Conservation (phyloP, 30 jellyfish, hydroid and myxozoan genomes). For the Rhopilema esculentum region DNA sequence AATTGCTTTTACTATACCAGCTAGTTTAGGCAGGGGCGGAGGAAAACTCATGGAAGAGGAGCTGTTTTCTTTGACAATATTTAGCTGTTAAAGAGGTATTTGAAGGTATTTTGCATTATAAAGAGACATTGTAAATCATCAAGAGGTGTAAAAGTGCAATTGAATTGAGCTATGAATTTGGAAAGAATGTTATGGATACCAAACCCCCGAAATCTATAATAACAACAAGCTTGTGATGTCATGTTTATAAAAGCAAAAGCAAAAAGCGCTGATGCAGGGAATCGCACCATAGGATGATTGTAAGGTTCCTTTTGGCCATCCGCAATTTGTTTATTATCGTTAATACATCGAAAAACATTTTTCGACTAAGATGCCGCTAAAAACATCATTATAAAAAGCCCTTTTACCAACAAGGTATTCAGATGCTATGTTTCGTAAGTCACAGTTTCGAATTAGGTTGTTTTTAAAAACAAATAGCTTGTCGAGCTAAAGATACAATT, state of each 20-base stretch:
- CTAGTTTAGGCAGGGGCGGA: too few relatives aligned
- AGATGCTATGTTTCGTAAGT: neutral
- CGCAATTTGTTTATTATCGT: neutral
- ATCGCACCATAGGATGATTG: neutral
- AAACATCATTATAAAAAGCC: neutral
- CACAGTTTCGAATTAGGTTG: neutral
- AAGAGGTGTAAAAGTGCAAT: neutral
- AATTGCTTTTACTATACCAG: too few relatives aligned
- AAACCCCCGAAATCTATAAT: neutral
- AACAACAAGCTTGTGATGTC: neutral
- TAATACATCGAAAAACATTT: neutral
- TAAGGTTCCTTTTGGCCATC: neutral
- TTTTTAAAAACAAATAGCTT: neutral
- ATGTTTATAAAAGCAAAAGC: neutral
- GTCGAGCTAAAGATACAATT: neutral
- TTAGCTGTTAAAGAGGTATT: too few relatives aligned
- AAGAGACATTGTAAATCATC: too few relatives aligned
- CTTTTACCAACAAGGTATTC: neutral
- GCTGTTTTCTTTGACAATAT: too few relatives aligned
- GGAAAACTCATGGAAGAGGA: too few relatives aligned
- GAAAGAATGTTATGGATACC: neutral
- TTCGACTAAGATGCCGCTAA: neutral
- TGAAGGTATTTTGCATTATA: too few relatives aligned
- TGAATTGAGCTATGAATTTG: too few relatives aligned
- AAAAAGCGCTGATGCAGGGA: neutral